Base-by-base conservation (phyloP, 2,797 vertebrate genomes). In the Schizothorax lantsangensis region DNA sequence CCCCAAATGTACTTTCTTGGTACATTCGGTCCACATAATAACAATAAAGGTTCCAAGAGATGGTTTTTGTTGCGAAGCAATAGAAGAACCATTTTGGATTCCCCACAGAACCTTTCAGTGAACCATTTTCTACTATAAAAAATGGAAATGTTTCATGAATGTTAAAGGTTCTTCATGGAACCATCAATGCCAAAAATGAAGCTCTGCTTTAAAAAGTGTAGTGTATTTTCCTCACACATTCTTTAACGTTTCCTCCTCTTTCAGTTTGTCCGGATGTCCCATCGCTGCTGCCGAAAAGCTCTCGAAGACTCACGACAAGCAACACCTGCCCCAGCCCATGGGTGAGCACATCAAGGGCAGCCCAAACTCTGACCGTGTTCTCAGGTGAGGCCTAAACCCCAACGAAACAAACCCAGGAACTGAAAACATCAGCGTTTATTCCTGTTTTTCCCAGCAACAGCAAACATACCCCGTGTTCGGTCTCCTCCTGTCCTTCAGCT, bases 221-320 rank as follows among this genome's bases (percentile, higher is more conserved):
- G 38, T 9, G 73, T 10, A 23, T 75, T 83, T 36, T 57, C 49
- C 43, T 77, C 4, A 2, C 36, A 43, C 1, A 23, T 47, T 30
- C 30, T 83, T 45, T 79, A 23, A 89, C 10, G 19, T 36, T 83
- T 75, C 17, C 33, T 72, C 75, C 52, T 52, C 30, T 59, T 47
- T 26, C 92, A 98, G 97, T 94, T 96, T 98, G 88, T 99, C 98
- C 81, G 98, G 98, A 90, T 99, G 98, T 90, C 98, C 98, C 91
- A 99, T 99, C 68, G 98, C 98, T 88, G 98, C 98, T 84, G 97
- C 98, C 64, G 98, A 99, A 92, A 99, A 99, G 93, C 95, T 99
- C 92, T 96, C 97, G 93, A 99, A 99, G 95, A 93, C 95, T 36
- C 97, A 98, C 0, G 98, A 99, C 92, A 99, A 98, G 93, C 95